A percentile compares a stretch with the other conserved stretches of the same genome.
These are phyloP conservation scores for Acleris laterana DNA, from an alignment of 2,888 invertebrate species.

Conservation along the genomic window DNA sequence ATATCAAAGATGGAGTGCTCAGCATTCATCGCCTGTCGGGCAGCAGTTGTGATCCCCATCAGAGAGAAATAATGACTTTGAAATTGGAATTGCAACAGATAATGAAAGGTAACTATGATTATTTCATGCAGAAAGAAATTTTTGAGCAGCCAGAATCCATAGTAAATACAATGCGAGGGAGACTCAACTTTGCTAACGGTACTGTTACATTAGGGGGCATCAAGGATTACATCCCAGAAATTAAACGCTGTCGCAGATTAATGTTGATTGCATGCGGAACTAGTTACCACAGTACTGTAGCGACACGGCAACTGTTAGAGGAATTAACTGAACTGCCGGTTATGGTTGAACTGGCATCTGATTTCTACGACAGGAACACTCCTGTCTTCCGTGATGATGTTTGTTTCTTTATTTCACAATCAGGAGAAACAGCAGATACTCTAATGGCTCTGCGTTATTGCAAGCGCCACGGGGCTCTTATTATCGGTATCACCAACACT, in stretches of 20 bases:
- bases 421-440: conserved; percentile 99
- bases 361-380: conserved; percentile 98
- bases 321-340: conserved; percentile 99
- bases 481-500: conserved; percentile 99
- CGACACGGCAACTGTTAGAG: conserved; percentile 96
- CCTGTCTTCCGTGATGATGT: conserved; percentile 99
- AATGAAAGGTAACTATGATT: conserved; percentile 99
- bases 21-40: conserved; percentile 95
- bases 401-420: conserved; percentile 99
- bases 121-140: conserved; percentile 99
- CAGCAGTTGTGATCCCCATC: conserved; percentile 90
- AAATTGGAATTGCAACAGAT: conserved; percentile 99
- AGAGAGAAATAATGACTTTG: conserved; percentile 96
- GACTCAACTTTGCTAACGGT: conserved; percentile 95
- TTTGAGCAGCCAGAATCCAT: conserved; percentile 99
- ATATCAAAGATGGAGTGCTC: conserved; percentile 95
- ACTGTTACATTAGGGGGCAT: conserved; percentile 98
- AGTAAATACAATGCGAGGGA: conserved; percentile 99
- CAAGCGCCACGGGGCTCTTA: conserved; percentile 97
- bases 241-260: conserved; percentile 96
- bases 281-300: conserved; percentile 99
- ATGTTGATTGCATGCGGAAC: conserved; percentile 99
- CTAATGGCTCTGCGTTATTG: conserved; percentile 98
- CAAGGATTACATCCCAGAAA: conserved; percentile 98
- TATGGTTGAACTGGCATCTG: conserved; percentile 99